These are phyloP conservation scores for Cossypha dichroa DNA, from an alignment of 2,797 vertebrate genomes.

Conservation along the genomic window DNA sequence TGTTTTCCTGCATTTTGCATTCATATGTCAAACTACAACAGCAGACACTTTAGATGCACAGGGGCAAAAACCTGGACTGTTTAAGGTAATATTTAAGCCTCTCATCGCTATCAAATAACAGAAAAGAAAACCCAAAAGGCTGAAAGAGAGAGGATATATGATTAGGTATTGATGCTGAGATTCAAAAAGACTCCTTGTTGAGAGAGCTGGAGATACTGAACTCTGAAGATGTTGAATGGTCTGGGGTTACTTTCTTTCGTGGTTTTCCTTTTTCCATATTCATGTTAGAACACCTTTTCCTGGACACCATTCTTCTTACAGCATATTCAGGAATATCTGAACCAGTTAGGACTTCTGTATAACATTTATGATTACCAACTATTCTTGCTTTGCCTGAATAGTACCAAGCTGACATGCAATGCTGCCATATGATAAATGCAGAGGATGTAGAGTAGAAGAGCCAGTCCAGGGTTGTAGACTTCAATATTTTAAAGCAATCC, in stretches of 20 bases:
- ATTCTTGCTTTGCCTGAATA: neutral
- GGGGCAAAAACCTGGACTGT: neutral
- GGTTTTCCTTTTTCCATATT: neutral
- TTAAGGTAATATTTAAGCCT: neutral
- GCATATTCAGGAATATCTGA: neutral
- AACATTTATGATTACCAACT: neutral
- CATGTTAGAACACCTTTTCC: neutral
- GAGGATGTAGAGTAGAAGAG: neutral
- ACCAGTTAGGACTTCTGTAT: neutral
- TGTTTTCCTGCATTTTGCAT: neutral
- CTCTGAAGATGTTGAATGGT: conserved; percentile 8
- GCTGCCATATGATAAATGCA: neutral
- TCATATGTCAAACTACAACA: neutral
- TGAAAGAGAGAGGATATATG: neutral
- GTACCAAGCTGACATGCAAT: neutral
- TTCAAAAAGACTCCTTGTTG: conserved; percentile 29
- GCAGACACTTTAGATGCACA: neutral
- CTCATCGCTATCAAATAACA: neutral
- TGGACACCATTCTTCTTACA: neutral
- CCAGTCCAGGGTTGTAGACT: neutral
- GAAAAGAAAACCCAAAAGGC: neutral
- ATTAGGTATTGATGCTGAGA: neutral
- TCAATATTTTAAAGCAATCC: neutral
- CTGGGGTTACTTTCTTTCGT: neutral
- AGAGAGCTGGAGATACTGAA: conserved; percentile 16